Conservation (phyloP, 2,113 vertebrate genomes). For the Coracopsis vasa region DNA sequence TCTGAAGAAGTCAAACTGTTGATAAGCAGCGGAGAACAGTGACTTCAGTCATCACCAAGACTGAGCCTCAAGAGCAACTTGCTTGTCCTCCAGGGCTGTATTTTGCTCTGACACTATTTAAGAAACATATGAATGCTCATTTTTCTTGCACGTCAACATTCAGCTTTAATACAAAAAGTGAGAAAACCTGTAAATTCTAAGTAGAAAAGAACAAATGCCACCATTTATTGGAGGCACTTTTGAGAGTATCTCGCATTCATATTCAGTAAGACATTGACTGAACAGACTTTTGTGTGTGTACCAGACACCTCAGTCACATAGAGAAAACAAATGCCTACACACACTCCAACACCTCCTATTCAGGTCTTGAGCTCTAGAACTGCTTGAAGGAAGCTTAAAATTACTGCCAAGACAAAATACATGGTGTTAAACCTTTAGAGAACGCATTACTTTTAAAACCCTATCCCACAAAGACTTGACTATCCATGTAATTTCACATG, state of each 20-base stretch:
- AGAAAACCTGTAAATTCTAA: not conserved
- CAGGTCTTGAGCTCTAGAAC: not conserved
- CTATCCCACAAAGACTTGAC: not conserved
- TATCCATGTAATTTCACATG: not conserved
- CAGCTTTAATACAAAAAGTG: not conserved
- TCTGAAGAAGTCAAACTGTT: not conserved
- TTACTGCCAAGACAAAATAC: not conserved
- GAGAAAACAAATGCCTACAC: slow-evolving; percentile 23
- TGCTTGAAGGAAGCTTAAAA: not conserved
- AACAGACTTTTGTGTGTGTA: not conserved
- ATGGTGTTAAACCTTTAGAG: not conserved
- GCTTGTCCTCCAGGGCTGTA: too few species aligned
- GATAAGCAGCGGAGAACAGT: not conserved
- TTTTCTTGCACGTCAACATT: not conserved
- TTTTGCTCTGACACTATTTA: not conserved
- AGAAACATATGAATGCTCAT: not conserved
- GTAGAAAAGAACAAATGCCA: not conserved
- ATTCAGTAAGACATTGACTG: not conserved
- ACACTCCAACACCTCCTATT: not conserved
- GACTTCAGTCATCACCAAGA: not conserved
- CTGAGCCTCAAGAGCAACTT: not conserved
- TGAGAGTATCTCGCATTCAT: not conserved
- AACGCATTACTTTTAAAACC: not conserved
- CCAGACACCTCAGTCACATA: not conserved
- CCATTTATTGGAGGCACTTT: rapidly evolving